These are phyloP conservation scores for Caenorhabditis macrosperma DNA, from an alignment of 2,888 invertebrate species.

Conservation along the genomic window DNA sequence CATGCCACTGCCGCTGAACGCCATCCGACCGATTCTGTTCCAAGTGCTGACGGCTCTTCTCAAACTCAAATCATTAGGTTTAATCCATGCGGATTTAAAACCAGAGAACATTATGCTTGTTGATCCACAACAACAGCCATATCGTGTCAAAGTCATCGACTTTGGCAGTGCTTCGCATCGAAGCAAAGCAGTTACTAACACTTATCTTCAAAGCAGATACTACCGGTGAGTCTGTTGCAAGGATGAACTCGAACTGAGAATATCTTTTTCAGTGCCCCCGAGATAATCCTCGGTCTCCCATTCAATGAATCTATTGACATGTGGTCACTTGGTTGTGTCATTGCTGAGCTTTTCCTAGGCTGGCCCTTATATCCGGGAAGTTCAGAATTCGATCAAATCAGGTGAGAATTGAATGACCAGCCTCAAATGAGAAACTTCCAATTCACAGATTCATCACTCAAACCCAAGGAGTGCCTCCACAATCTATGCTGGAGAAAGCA, in stretches of 20 bases:
- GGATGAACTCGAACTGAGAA: background rate
- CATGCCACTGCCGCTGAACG: constrained; percentile 96
- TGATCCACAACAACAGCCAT: constrained; percentile 97
- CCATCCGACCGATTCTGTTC: constrained; percentile 94
- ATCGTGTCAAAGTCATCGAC: constrained; percentile 97
- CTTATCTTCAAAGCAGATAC: constrained; percentile 98
- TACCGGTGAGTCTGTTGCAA: constrained; percentile 85
- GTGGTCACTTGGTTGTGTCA: constrained; percentile 99
- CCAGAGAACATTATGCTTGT: constrained; percentile 99
- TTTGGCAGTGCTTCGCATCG: constrained; percentile 99
- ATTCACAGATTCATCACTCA: constrained; percentile 86
- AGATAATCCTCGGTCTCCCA: constrained; percentile 96
- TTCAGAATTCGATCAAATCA: constrained; percentile 92
- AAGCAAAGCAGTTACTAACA: constrained; percentile 99
- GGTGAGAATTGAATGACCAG: no score
- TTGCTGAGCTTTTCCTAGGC: constrained; percentile 97
- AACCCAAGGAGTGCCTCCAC: constrained; percentile 96
- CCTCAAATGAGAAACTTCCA: background rate
- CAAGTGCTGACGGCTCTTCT: constrained; percentile 87
- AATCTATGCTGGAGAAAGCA: constrained; percentile 96
- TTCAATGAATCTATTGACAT: constrained; percentile 99
- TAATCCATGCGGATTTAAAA: constrained; percentile 99
- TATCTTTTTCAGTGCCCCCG: constrained; percentile 85
- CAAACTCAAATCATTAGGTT: constrained; percentile 92
- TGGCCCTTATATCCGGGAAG: constrained; percentile 99